phyloP scores from a whole-genome alignment of 2,113 vertebrate genomes.

The Bombycilla garrulus region DNA sequence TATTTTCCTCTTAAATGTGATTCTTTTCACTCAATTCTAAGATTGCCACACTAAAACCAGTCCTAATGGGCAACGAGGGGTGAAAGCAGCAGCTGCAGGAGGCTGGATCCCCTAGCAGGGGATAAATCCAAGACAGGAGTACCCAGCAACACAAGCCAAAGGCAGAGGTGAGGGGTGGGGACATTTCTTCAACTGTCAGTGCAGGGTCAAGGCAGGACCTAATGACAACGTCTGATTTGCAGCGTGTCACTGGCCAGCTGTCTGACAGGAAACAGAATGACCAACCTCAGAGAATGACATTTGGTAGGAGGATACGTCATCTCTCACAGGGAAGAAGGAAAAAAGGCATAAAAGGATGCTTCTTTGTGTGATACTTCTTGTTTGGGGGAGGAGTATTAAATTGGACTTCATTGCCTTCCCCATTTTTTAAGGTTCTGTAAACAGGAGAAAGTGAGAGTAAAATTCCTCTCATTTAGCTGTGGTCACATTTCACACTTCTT shows the following conservation, averaged over 20 bases:
- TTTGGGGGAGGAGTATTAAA: neutral
- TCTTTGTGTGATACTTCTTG: neutral
- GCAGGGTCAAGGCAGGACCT: neutral
- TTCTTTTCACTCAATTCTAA: neutral
- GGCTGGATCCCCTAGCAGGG: neutral
- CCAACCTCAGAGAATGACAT: neutral
- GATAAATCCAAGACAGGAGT: neutral
- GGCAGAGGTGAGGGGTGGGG: neutral
- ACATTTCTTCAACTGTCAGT: neutral
- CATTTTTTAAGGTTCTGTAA: neutral
- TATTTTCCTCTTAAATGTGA: neutral
- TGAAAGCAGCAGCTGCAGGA: neutral
- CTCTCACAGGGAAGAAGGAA: neutral
- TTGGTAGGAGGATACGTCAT: neutral
- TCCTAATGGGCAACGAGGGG: neutral
- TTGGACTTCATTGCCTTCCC: neutral
- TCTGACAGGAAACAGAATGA: slow-evolving; percentile 6
- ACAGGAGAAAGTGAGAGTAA: slow-evolving; percentile 29
- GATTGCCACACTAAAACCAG: neutral
- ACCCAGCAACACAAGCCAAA: neutral
- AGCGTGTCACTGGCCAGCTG: neutral
- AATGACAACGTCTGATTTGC: neutral
- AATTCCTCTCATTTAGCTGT: slow-evolving; percentile 34
- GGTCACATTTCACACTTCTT: slow-evolving; percentile 40
- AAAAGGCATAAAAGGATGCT: neutral